Evolutionary conservation across 2,113 vertebrate species (phyloP).

Genomic region (Sinocyclocheilus rhinocerous): DNA sequence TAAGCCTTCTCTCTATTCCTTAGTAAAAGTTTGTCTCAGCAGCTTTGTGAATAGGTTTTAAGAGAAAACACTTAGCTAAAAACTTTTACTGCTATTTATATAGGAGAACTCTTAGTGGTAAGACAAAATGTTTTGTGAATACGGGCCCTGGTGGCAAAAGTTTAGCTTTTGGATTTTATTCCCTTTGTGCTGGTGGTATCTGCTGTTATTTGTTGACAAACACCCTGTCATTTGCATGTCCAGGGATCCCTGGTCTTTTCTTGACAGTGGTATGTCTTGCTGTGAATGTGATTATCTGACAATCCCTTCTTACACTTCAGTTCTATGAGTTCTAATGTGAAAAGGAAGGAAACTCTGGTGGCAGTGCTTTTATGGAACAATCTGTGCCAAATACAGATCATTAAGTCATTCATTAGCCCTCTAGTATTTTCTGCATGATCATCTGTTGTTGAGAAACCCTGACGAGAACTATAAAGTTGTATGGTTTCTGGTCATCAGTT

Average conservation of each 20-base stretch:
- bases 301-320: slow-evolving; percentile 15
- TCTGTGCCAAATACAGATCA: slow-evolving; percentile 4
- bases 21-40: too few relatives aligned
- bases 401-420: neutral
- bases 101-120: too few relatives aligned
- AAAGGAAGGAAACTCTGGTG: neutral
- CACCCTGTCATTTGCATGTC: slow-evolving; percentile 38
- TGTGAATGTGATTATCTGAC: slow-evolving; percentile 9
- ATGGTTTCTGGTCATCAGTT: slow-evolving; percentile 3
- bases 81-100: too few relatives aligned
- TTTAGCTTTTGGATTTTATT: neutral
- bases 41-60: too few relatives aligned
- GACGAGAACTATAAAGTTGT: neutral
- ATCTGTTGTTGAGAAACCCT: neutral
- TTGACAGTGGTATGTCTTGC: slow-evolving; percentile 11
- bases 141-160: neutral
- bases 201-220: slow-evolving; percentile 51
- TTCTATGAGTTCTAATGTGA: slow-evolving; percentile 37
- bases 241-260: slow-evolving; percentile 38
- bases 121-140: too few relatives aligned
- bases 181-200: slow-evolving; percentile 20
- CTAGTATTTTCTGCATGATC: neutral
- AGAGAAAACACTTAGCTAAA: too few relatives aligned
- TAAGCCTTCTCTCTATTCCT: too few relatives aligned
- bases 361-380: neutral